These are phyloP conservation scores for Syngnathus rostellatus DNA, from an alignment of 2,797 vertebrate genomes.

Conservation along the genomic window DNA sequence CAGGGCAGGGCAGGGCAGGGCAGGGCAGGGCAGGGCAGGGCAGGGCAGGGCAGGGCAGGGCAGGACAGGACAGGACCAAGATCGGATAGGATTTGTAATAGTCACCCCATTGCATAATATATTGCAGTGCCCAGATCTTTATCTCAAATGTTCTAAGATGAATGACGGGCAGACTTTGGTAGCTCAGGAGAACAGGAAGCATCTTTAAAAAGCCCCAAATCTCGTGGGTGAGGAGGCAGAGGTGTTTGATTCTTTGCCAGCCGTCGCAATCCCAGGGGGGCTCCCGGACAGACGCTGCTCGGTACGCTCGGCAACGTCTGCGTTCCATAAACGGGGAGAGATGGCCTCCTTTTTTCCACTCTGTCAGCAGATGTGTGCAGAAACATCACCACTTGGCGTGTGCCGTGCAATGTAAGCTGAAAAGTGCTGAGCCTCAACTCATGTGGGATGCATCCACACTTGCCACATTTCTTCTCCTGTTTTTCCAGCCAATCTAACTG, in stretches of 20 bases:
- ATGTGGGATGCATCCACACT: conserved; percentile 52
- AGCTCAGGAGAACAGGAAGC: no score
- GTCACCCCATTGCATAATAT: background rate
- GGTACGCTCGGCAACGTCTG: conserved; percentile 2
- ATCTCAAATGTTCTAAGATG: no score
- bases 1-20: no score
- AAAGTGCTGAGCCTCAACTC: conserved; percentile 49
- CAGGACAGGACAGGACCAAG: no score
- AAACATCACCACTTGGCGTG: conserved; percentile 32
- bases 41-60: no score
- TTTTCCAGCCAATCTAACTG: background rate
- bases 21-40: no score
- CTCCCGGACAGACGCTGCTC: conserved; percentile 37
- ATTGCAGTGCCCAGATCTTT: background rate
- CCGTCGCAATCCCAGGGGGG: conserved; percentile 26
- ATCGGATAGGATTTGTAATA: background rate
- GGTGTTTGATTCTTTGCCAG: conserved; percentile 56
- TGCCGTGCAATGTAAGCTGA: conserved; percentile 45
- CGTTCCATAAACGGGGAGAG: conserved; percentile 15
- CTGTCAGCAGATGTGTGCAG: conserved; percentile 59
- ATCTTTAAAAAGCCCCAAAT: conserved; percentile 26
- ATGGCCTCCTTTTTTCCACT: conserved; percentile 24
- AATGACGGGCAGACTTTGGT: no score
- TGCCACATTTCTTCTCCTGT: conserved; percentile 8
- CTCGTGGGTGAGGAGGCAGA: conserved; percentile 40